These are phyloP conservation scores for Polietes domitor DNA, from an alignment of 2,888 invertebrate genomes.

Conservation along the genomic window DNA sequence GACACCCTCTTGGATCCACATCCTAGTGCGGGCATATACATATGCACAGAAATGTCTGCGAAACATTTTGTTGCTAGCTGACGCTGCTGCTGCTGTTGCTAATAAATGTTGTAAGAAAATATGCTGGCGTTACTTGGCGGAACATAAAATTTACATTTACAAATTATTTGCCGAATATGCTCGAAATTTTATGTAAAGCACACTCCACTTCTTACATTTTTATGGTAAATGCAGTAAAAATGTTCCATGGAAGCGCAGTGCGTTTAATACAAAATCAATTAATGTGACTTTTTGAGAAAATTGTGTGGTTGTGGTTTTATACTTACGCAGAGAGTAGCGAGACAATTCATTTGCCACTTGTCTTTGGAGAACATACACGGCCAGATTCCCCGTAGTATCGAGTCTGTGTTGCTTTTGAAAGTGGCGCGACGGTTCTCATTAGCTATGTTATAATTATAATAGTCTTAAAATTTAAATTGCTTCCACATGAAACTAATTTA, in stretches of 20 bases:
- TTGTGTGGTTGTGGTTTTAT: too few species aligned
- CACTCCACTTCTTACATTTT: too few species aligned
- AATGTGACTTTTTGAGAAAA: background rate
- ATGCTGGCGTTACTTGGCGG: background rate
- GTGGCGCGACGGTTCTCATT: too few species aligned
- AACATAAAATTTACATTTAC: background rate
- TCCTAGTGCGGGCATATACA: background rate
- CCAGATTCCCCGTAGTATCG: too few species aligned
- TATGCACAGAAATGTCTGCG: background rate
- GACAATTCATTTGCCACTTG: too few species aligned
- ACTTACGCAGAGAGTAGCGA: too few species aligned
- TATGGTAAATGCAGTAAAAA: background rate
- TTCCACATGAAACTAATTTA: conserved; percentile 14
- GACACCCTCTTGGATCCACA: conserved; percentile 54
- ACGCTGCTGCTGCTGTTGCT: background rate
- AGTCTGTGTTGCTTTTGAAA: too few species aligned
- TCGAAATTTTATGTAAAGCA: background rate
- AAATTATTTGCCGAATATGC: background rate
- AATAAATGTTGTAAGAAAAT: conserved; percentile 2
- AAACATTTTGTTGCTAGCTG: background rate
- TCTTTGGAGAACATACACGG: too few species aligned
- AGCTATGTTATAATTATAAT: background rate
- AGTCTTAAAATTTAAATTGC: conserved; percentile 13
- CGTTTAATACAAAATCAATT: background rate
- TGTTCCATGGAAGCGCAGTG: background rate